These are phyloP conservation scores for Probaryconus sp. DNA, from an alignment of 1,140 invertebrate genomes.

Conservation along the genomic window DNA sequence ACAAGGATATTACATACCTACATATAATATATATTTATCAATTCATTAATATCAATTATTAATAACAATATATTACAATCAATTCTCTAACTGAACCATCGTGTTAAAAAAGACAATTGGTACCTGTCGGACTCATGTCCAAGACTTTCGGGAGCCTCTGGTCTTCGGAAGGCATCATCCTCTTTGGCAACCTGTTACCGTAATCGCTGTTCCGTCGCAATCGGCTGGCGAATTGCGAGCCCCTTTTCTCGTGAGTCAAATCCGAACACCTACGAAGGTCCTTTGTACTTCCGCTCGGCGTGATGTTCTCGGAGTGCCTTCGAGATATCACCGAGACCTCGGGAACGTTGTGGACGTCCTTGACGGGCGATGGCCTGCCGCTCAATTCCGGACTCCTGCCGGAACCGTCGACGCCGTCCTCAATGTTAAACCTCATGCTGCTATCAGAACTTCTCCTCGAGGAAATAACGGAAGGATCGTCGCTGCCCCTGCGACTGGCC, in stretches of 20 bases:
- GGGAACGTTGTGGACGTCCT: no score
- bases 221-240: constrained; percentile 73
- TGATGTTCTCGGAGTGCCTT: constrained; percentile 69
- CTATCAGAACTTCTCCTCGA: constrained; percentile 69
- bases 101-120: no score
- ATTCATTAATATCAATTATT: no score
- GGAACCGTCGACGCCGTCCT: constrained; percentile 58
- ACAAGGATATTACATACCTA: no score
- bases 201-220: constrained; percentile 74
- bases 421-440: constrained; percentile 68
- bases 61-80: no score
- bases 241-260: constrained; percentile 72
- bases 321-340: no score
- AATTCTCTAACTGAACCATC: no score
- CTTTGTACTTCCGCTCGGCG: constrained; percentile 63
- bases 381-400: constrained; percentile 9
- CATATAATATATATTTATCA: no score
- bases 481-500: constrained; percentile 71
- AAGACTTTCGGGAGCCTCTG: constrained; percentile 66
- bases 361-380: constrained; percentile 41
- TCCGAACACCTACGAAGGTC: constrained; percentile 72
- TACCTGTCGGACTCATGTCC: constrained; percentile 69
- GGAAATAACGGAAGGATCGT: constrained; percentile 66
- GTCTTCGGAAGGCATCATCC: constrained; percentile 62
- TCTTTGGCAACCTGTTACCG: constrained; percentile 69